phyloP scores from a whole-genome alignment of 2,797 vertebrate genomes.

The Dryobates pubescens region DNA sequence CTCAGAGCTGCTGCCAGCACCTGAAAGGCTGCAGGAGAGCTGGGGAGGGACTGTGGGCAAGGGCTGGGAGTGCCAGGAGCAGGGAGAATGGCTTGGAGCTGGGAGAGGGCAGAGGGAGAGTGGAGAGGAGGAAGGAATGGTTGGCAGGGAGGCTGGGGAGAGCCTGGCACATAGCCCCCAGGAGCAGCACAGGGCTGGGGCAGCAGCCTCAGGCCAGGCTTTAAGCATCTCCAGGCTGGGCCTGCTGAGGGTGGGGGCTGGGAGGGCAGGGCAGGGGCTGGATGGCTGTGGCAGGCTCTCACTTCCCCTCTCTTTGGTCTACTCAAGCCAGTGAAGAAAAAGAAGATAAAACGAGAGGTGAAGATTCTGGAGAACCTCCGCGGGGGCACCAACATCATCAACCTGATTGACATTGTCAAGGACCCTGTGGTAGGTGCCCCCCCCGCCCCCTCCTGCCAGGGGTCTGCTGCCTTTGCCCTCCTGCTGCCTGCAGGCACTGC shows the following conservation, averaged over 20 bases:
- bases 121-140: no score
- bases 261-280: not conserved
- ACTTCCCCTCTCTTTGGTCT: slow-evolving; percentile 81
- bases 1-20: no score
- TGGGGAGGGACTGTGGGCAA: no score
- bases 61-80: no score
- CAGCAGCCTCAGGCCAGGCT: no score
- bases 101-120: no score
- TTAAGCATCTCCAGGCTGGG: no score
- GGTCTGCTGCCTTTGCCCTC: not conserved
- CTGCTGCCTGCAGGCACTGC: accelerated
- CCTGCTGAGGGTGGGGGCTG: not conserved
- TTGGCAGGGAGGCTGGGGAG: no score
- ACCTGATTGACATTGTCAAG: slow-evolving; percentile 96
- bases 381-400: slow-evolving; percentile 98
- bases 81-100: no score
- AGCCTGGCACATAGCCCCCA: no score
- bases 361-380: slow-evolving; percentile 98
- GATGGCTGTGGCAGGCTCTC: slow-evolving; percentile 40
- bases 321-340: slow-evolving; percentile 98
- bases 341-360: slow-evolving; percentile 99
- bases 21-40: no score
- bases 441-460: not conserved
- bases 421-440: slow-evolving; percentile 91
- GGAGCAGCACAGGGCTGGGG: no score